Conservation (phyloP, 2,113 vertebrate species). For the Piprites chloris region DNA sequence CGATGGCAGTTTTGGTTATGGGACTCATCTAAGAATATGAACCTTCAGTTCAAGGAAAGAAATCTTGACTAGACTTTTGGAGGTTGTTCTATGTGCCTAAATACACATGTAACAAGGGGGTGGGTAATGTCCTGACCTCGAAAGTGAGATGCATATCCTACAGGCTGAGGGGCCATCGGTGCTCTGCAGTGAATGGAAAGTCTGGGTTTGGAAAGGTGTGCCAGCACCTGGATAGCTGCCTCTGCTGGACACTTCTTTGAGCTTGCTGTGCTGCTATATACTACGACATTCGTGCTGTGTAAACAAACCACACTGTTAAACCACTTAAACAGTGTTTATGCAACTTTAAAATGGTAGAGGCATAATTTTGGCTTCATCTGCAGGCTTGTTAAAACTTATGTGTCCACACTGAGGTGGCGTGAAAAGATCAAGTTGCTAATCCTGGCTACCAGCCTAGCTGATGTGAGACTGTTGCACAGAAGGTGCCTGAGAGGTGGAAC, state of each 20-base stretch:
- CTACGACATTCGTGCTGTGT: accelerated
- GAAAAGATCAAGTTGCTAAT: background rate
- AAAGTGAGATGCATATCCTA: accelerated
- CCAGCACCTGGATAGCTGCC: background rate
- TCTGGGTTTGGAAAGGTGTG: background rate
- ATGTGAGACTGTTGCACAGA: background rate
- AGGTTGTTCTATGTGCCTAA: background rate
- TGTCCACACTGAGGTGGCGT: background rate
- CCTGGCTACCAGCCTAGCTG: background rate
- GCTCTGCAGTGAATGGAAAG: background rate
- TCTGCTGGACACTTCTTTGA: background rate
- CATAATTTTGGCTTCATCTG: background rate
- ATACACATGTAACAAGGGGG: background rate
- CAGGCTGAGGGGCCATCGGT: background rate
- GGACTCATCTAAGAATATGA: background rate
- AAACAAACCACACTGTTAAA: background rate
- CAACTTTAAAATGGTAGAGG: background rate
- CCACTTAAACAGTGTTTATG: background rate
- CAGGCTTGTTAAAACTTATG: background rate
- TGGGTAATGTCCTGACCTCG: background rate
- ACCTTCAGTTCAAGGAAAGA: background rate
- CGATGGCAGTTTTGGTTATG: background rate
- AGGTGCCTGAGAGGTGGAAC: background rate
- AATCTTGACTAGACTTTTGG: background rate
- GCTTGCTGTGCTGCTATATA: background rate